Base-by-base conservation (phyloP, 2,797 vertebrate species). In the Enteromius anoplus region DNA sequence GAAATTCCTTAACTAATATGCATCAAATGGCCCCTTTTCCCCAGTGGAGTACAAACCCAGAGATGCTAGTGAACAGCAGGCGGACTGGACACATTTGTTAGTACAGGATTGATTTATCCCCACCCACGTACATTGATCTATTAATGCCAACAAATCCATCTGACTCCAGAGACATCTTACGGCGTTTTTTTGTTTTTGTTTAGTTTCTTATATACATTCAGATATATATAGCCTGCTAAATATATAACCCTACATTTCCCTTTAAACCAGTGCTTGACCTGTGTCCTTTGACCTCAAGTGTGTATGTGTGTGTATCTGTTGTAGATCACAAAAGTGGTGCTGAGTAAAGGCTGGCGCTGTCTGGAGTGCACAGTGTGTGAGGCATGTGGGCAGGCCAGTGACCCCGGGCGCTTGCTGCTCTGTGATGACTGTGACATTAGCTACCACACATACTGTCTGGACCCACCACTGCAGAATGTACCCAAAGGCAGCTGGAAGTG, bases 401-500 rank as follows among this genome's bases (percentile, higher is more conserved):
- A 99, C 87, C 98, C 98, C 0, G 98, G 97, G 23, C 95, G 98
- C 5, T 93, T 99, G 85, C 95, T 99, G 15, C 95, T 99, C 78
- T 99, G 98, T 37, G 98, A 99, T 0, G 98, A 99, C 92, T 99
- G 98, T 85, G 98, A 99, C 93, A 99, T 99, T 92, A 99, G 98
- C 89, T 99, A 99, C 88, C 98, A 99, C 93, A 99, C 98, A 0
- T 99, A 99, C 93, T 99, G 98, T 94, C 92, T 99, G 64, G 96
- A 98, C 88, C 98, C 98, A 0, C 98, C 98, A 0, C 91, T 99
- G 92, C 98, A 99, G 93, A 99, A 97, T 0, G 98, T 99, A 15
- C 98, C 98, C 8, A 99, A 98, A 89, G 98, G 98, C 85, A 97
- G 98, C 93, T 99, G 98, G 98, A 99, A 99, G 91, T 99, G 98